Percentiles rank a stretch among this genome's conserved stretches.
Conservation (phyloP, 2,113 vertebrate species). For the Platichthys flesus region DNA sequence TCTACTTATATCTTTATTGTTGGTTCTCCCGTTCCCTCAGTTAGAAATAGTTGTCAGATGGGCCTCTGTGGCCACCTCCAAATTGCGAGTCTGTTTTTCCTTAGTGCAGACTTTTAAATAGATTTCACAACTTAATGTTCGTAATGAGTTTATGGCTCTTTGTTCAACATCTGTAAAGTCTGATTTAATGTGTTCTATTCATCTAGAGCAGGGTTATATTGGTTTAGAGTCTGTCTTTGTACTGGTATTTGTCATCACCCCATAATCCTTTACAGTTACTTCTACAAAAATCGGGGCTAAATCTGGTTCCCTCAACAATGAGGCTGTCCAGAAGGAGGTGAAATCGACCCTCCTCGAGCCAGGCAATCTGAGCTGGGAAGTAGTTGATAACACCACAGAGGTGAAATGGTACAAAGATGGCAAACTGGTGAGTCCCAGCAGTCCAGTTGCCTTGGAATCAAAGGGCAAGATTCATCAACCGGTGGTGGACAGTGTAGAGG, state of each 20-base stretch:
- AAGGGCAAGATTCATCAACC: constrained; percentile 77
- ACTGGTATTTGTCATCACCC: background rate
- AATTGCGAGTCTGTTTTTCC: background rate
- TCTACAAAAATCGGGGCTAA: background rate
- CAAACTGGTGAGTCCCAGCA: constrained; percentile 76
- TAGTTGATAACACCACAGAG: constrained; percentile 76
- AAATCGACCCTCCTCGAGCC: constrained; percentile 69
- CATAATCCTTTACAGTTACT: background rate
- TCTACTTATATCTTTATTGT: background rate
- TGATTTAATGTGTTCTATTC: background rate
- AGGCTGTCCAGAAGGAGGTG: constrained; percentile 81
- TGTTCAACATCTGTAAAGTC: background rate
- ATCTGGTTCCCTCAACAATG: constrained; percentile 77
- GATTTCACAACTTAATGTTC: background rate
- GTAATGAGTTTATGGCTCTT: background rate
- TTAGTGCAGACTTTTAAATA: background rate
- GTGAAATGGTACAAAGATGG: constrained; percentile 89
- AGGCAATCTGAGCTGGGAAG: constrained; percentile 80
- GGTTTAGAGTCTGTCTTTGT: background rate
- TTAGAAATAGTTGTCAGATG: no score
- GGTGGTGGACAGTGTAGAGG: constrained; percentile 82
- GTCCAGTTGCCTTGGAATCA: constrained; percentile 74
- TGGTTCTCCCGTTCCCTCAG: no score
- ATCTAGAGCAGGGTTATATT: background rate
- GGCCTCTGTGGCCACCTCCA: background rate